Evolutionary conservation across 1,140 invertebrate species (phyloP).

Genomic region (Oreohelix idahoensis): DNA sequence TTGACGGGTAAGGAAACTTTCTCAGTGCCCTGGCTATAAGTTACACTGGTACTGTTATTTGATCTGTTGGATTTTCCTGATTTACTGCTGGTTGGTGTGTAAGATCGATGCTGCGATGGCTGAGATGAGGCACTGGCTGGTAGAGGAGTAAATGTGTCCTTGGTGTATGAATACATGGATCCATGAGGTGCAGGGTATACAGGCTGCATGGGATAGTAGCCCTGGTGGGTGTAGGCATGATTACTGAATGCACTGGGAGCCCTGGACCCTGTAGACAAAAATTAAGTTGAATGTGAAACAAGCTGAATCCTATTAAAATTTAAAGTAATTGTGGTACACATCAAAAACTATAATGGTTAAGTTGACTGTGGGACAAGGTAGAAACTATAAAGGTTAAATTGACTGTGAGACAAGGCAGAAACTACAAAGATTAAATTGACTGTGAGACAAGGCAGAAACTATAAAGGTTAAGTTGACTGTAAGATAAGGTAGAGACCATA

Average conservation of each 20-base stretch:
- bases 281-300: neutral
- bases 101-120: slow-evolving; percentile 50
- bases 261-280: slow-evolving; percentile 43
- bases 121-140: slow-evolving; percentile 42
- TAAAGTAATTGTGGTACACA: no score
- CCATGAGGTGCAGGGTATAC: slow-evolving; percentile 54
- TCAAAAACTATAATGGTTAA: no score
- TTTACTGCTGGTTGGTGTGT: slow-evolving; percentile 65
- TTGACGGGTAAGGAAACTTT: slow-evolving; percentile 62
- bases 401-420: no score
- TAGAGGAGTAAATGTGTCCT: slow-evolving; percentile 35
- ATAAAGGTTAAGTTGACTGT: no score
- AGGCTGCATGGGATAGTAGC: slow-evolving; percentile 68
- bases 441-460: no score
- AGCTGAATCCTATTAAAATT: no score
- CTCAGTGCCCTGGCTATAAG: slow-evolving; percentile 63
- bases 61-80: slow-evolving; percentile 65
- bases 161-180: slow-evolving; percentile 49
- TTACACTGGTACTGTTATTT: slow-evolving; percentile 65
- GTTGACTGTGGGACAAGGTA: no score
- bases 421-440: no score
- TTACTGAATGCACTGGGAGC: slow-evolving; percentile 54
- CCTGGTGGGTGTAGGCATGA: slow-evolving; percentile 59
- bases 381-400: no score
- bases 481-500: no score